phyloP scores from a whole-genome alignment of 2,113 vertebrate species.

The Cranoglanis bouderius region DNA sequence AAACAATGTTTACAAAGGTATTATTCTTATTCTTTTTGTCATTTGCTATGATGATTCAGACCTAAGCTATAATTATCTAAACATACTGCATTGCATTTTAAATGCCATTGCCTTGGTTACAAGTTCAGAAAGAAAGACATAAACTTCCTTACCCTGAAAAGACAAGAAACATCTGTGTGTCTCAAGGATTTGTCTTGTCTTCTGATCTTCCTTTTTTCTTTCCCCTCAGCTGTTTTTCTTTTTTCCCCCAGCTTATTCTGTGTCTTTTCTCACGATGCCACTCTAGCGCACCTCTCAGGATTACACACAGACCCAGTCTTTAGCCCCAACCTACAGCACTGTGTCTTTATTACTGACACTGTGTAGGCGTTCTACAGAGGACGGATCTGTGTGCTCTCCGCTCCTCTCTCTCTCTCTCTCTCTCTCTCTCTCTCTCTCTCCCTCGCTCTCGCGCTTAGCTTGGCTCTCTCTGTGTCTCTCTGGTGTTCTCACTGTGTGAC shows the following conservation, averaged over 20 bases:
- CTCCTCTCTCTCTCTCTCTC: slow-evolving; percentile 37
- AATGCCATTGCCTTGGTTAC: not conserved
- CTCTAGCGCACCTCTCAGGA: slow-evolving; percentile 26
- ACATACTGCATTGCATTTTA: not conserved
- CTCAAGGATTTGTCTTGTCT: slow-evolving; percentile 19
- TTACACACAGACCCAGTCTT: slow-evolving; percentile 38
- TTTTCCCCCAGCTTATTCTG: slow-evolving; percentile 31
- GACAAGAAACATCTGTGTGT: slow-evolving; percentile 37
- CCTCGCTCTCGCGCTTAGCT: not conserved
- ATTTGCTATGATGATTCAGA: not conserved
- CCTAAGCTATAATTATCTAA: not conserved
- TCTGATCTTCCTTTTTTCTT: slow-evolving; percentile 16
- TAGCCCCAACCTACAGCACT: slow-evolving; percentile 43
- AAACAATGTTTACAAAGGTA: slow-evolving; percentile 2
- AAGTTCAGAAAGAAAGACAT: slow-evolving; percentile 27
- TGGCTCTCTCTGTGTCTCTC: not conserved
- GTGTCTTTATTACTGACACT: slow-evolving; percentile 55
- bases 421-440: slow-evolving; percentile 36
- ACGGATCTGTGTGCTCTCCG: slow-evolving; percentile 46
- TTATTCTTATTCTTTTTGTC: not conserved
- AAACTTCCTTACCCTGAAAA: slow-evolving; percentile 57
- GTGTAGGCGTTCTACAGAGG: slow-evolving; percentile 57
- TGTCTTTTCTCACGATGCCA: slow-evolving; percentile 30
- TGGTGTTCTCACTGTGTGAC: slow-evolving; percentile 22
- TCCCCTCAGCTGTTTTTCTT: not conserved